Evolutionary conservation across 2,888 invertebrate genomes (phyloP), one percentile per base, ranked within the genome.

Genomic region (Andrena flavipes): DNA sequence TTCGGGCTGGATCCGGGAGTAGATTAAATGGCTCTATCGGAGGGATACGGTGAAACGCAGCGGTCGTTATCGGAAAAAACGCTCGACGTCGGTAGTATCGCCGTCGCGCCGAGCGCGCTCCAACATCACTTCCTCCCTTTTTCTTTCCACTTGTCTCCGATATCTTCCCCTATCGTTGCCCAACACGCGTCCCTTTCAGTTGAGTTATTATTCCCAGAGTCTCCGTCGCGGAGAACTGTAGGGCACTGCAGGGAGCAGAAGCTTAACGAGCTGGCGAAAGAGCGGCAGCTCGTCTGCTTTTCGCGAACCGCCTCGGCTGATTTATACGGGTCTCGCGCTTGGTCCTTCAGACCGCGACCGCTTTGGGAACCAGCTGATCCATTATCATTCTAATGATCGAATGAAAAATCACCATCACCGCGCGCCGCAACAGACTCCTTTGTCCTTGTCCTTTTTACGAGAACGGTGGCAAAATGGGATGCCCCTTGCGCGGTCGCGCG

Each of bases 301-400:
- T n/a, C 35, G 56, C 10, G 8, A 54, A 0, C 54, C 8, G n/a
- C 4, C 10, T 16, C 13, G 16, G 10, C 33, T n/a, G 51, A n/a
- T 59, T 16, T 3, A 64, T 63, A 59, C 51, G 49, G 20, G 20
- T 16, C 29, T 33, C 20, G 30, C 10, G 16, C 1, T 42, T n/a
- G 20, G 13, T 23, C 23, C 42, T 13, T 75, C 56, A 67, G 23
- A 23, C 29, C n/a, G n/a, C 64, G 33, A 16, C 20, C 49, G 8
- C 59, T 8, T 8, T 10, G 35, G 29, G 30, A 23, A 30, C 26
- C 69, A n/a, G 42, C 56, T 51, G 72, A 10, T 10, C 51, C 74
- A 64, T 85, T 87, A 56, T 85, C 64, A 87, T 85, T 84, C 35
- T 84, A 87, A 85, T 85, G 64, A 70, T 30, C 48, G 23, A 26